phyloP scores from a whole-genome alignment of 2,797 vertebrate genomes.

The Phataginus tetradactyla region DNA sequence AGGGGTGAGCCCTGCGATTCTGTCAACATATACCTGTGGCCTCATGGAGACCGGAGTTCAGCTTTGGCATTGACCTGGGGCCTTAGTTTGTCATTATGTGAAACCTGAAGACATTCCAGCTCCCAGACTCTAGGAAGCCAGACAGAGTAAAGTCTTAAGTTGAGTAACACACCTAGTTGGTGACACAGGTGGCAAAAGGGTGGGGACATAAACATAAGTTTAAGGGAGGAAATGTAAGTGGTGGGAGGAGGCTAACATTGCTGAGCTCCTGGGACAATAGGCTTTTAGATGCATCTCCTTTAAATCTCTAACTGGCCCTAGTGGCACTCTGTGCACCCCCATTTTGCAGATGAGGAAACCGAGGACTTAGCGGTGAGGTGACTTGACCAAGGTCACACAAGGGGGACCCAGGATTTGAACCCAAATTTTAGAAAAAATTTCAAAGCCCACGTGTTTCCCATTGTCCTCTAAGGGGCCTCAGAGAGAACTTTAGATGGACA shows the following conservation, averaged over 20 bases:
- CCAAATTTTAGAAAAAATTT: not conserved
- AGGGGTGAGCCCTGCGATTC: not conserved
- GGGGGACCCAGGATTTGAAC: not conserved
- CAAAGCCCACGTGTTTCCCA: not conserved
- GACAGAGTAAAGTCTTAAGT: not conserved
- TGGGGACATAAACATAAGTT: not conserved
- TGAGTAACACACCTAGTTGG: not conserved
- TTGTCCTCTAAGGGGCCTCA: not conserved
- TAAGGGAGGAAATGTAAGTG: not conserved
- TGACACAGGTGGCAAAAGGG: not conserved
- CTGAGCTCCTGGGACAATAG: not conserved
- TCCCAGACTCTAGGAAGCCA: not conserved
- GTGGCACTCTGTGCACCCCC: rapidly evolving
- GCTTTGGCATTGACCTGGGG: not conserved
- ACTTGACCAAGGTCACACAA: not conserved
- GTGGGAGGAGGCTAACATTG: too few species aligned
- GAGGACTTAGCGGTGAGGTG: not conserved
- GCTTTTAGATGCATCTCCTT: not conserved
- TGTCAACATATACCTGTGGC: not conserved
- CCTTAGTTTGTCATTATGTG: not conserved
- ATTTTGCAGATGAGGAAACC: not conserved
- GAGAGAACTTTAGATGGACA: not conserved
- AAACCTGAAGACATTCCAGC: not conserved
- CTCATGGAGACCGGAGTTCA: not conserved
- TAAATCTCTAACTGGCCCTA: not conserved